Conservation (phyloP, 2,888 invertebrate genomes). For the Tiphia femorata region DNA sequence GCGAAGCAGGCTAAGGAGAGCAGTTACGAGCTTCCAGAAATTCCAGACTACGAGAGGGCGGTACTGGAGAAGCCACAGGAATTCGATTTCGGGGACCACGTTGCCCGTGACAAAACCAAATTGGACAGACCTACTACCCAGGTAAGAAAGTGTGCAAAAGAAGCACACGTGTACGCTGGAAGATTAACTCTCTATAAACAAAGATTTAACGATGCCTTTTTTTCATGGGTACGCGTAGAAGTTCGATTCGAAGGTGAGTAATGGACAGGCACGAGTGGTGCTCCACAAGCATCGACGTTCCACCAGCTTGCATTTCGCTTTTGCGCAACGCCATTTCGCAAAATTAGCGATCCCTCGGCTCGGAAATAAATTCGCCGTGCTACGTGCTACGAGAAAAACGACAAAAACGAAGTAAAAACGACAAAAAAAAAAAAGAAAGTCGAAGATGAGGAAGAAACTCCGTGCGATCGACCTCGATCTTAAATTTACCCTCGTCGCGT, state of each 20-base stretch:
- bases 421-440: no score
- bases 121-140: constrained; percentile 61
- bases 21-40: constrained; percentile 64
- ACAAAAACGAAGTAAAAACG: no score
- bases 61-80: constrained; percentile 61
- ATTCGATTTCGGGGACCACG: constrained; percentile 62
- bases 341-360: no score
- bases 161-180: no score
- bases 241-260: constrained; percentile 65
- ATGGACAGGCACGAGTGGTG: background rate
- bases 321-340: background rate
- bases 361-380: no score
- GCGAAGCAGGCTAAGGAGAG: constrained; percentile 58
- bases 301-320: background rate
- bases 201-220: constrained; percentile 28
- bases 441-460: no score
- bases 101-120: constrained; percentile 62
- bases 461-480: no score
- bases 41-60: constrained; percentile 76
- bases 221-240: constrained; percentile 55
- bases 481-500: no score
- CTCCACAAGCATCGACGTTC: background rate
- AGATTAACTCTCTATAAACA: background rate
- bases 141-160: constrained; percentile 46
- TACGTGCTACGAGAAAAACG: no score